Evolutionary conservation across 1,140 invertebrate genomes (phyloP), one percentile per base, ranked within the genome.

Genomic region (Berghia stephanieae): DNA sequence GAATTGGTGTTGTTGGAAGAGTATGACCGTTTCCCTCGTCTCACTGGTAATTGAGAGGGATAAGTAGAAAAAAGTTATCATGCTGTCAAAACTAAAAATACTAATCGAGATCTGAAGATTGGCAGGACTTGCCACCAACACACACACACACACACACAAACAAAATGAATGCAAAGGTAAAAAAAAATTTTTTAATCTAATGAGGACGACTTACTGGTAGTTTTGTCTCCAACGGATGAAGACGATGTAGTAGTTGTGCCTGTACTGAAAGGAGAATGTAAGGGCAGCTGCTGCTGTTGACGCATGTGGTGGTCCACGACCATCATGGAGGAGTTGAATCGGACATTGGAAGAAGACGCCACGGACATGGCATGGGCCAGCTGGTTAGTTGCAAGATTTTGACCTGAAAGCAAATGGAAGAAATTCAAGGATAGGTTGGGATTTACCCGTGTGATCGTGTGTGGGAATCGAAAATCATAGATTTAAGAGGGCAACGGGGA

Each of bases 301-400:
- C 57, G 71, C 52, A 60, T 16, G 27, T 49, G 42, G 21, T 43
- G 74, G n/a, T 76, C 74, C 8, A 76, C 40, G 27, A 68, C 52
- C 63, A 76, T 76, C 46, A 73, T 43, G 21, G 72, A 31, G 2
- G 55, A 36, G 42, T 63, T 75, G 34, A 75, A 75, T 27, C 72
- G 10, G n/a, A 75, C 38, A 44, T 44, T 75, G 1, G 72, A 63
- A n/a, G n/a, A n/a, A 6, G 70, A 73, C 21, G 68, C 68, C n/a
- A 70, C 68, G 46, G 70, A 72, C 44, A 72, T 72, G 3, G 70
- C 70, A 72, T n/a, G n/a, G n/a, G 70, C 70, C 34, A 72, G 42
- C 63, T 67, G 74, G 40, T 24, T 68, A 6, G 74, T 42, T 10
- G 72, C 63, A 36, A 76, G 10, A 27, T 13, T 68, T 5, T n/a